Evolutionary conservation across 2,888 invertebrate species (phyloP).

Genomic region (Argyresthia albistria): DNA sequence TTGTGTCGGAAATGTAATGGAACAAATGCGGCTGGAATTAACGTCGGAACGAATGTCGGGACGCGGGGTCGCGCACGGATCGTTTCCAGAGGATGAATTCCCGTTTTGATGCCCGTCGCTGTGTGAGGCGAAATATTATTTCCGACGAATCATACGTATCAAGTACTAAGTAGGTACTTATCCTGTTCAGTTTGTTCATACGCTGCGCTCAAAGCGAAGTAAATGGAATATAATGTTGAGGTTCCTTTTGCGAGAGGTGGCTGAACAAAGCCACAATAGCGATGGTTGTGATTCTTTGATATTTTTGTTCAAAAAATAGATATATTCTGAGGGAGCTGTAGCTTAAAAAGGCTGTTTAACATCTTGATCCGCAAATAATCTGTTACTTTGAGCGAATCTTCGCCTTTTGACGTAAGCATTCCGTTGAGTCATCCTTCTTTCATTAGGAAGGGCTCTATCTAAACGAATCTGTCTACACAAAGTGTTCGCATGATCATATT

Average conservation of each 20-base stretch:
- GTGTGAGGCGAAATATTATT: conserved; percentile 22
- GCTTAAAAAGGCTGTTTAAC: conserved; percentile 42
- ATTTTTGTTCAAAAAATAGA: conserved; percentile 8
- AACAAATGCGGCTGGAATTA: conserved; percentile 73
- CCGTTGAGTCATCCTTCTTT: conserved; percentile 13
- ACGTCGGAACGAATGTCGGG: conserved; percentile 68
- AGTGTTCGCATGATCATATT: no score
- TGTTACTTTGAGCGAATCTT: conserved; percentile 19
- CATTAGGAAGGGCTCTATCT: conserved; percentile 5
- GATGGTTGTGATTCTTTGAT: conserved; percentile 10
- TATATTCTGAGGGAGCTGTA: conserved; percentile 11
- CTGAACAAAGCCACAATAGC: background rate
- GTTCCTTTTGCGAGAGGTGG: no score
- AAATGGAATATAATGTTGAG: background rate
- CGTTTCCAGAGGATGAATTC: conserved; percentile 68
- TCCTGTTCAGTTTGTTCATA: background rate
- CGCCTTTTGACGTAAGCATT: conserved; percentile 30
- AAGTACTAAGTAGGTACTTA: background rate
- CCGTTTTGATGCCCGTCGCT: conserved; percentile 55
- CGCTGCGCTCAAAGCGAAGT: background rate
- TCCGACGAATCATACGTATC: background rate
- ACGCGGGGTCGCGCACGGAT: conserved; percentile 42
- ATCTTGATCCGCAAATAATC: conserved; percentile 43
- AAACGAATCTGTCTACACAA: background rate
- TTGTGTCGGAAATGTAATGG: conserved; percentile 73